Evolutionary conservation across 2,888 invertebrate species (phyloP).

Genomic region (Cosmorhoe ocellata): DNA sequence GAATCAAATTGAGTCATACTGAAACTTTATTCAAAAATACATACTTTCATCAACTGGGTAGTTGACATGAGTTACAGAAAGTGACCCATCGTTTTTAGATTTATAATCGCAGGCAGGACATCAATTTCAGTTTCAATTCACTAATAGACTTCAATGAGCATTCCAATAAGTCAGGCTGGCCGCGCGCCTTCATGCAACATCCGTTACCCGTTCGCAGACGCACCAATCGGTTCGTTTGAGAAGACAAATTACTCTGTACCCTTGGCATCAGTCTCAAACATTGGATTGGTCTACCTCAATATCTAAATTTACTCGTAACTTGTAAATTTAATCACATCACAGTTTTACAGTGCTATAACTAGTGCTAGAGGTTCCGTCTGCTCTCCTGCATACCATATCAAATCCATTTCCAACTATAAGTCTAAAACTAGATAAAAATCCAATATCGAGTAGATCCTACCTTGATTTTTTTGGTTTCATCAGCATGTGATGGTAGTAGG

Average conservation of each 20-base stretch:
- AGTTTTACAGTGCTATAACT: too few species aligned
- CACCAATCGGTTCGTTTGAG: slow-evolving; percentile 80
- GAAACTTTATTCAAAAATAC: too few species aligned
- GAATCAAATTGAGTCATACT: too few species aligned
- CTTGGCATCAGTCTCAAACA: background rate
- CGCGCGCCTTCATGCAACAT: slow-evolving; percentile 71
- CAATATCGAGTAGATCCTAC: slow-evolving; percentile 54
- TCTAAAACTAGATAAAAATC: slow-evolving; percentile 65
- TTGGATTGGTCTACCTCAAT: background rate
- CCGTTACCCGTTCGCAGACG: slow-evolving; percentile 76
- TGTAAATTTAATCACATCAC: too few species aligned
- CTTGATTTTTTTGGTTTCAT: slow-evolving; percentile 54
- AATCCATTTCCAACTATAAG: slow-evolving; percentile 71
- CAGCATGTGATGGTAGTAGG: too few species aligned
- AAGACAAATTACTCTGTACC: slow-evolving; percentile 69
- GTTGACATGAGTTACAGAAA: too few species aligned
- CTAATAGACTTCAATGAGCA: slow-evolving; percentile 68
- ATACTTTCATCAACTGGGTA: too few species aligned
- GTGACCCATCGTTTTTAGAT: too few species aligned
- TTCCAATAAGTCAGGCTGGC: slow-evolving; percentile 66
- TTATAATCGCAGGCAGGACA: too few species aligned
- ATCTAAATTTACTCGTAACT: too few species aligned
- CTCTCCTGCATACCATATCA: slow-evolving; percentile 58
- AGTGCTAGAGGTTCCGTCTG: slow-evolving; percentile 42
- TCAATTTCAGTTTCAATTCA: slow-evolving; percentile 48